phyloP scores from a whole-genome alignment of 2,888 invertebrate genomes.

The Coelinius sp. region DNA sequence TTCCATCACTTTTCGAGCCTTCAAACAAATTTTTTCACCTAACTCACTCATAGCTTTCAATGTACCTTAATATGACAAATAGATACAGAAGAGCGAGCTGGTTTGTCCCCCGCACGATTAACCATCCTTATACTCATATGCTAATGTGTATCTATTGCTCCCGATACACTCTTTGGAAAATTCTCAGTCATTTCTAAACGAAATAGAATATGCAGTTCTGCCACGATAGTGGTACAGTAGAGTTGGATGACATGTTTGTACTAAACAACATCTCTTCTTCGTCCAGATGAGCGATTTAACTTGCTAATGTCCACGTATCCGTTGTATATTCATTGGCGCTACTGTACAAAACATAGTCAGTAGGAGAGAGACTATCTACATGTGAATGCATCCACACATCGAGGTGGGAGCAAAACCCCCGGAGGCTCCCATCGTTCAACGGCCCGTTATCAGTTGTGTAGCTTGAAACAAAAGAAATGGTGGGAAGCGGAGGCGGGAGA shows the following conservation, averaged over 20 bases:
- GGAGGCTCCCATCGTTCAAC: constrained; percentile 36
- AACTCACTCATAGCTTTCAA: no score
- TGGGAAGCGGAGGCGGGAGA: no score
- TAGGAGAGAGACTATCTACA: constrained; percentile 25
- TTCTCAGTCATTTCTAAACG: constrained; percentile 20
- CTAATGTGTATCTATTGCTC: constrained; percentile 35
- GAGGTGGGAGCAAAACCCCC: constrained; percentile 6
- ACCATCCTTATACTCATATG: constrained; percentile 27
- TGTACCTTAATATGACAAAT: no score
- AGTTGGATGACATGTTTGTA: constrained; percentile 49
- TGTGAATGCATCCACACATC: constrained; percentile 16
- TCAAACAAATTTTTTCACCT: no score
- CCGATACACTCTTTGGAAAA: constrained; percentile 29
- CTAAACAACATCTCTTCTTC: constrained; percentile 48
- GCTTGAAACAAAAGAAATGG: neutral
- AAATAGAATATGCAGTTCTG: constrained; percentile 19
- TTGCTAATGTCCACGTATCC: constrained; percentile 60
- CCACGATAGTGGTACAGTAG: constrained; percentile 31
- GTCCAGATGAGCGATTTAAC: constrained; percentile 55
- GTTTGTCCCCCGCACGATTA: constrained; percentile 46
- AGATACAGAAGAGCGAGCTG: constrained; percentile 54
- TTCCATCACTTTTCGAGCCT: no score
- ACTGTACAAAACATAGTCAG: constrained; percentile 24
- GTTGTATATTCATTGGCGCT: constrained; percentile 62
- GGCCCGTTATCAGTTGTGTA: constrained; percentile 2